Evolutionary conservation across 1,140 invertebrate genomes (phyloP).

Genomic region (Eufriesea mexicana): DNA sequence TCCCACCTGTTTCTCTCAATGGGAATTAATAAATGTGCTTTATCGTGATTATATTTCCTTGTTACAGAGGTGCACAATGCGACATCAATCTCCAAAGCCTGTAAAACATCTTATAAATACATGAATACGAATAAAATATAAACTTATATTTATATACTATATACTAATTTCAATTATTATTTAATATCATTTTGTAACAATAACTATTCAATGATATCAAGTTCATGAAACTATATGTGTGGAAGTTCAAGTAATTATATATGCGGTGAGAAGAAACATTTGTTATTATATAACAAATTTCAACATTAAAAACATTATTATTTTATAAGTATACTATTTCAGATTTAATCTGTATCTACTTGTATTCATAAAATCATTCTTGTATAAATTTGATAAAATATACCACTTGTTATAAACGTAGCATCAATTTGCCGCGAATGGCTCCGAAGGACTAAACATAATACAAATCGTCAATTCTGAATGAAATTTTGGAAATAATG

Average conservation of each 20-base stretch:
- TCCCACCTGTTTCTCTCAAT: constrained; percentile 9
- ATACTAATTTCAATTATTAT: neutral
- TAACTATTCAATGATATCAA: neutral
- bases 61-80: neutral
- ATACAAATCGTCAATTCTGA: constrained; percentile 13
- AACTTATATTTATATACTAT: neutral
- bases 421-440: neutral
- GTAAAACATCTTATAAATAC: constrained; percentile 47
- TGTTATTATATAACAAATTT: constrained; percentile 19
- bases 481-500: constrained; percentile 22
- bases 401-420: neutral
- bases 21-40: constrained; percentile 9
- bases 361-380: neutral
- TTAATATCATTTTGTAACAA: neutral
- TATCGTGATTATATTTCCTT: constrained; percentile 1
- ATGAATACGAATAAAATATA: constrained; percentile 21
- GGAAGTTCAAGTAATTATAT: neutral
- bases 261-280: constrained; percentile 5
- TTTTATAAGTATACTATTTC: neutral
- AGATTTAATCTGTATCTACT: neutral
- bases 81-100: constrained; percentile 16
- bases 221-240: neutral
- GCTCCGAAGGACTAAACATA: neutral
- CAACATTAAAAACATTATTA: neutral
- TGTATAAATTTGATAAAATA: constrained; percentile 1